Base-by-base conservation (phyloP, 2,113 vertebrate genomes). In the Petrocephalus microphthalmus region DNA sequence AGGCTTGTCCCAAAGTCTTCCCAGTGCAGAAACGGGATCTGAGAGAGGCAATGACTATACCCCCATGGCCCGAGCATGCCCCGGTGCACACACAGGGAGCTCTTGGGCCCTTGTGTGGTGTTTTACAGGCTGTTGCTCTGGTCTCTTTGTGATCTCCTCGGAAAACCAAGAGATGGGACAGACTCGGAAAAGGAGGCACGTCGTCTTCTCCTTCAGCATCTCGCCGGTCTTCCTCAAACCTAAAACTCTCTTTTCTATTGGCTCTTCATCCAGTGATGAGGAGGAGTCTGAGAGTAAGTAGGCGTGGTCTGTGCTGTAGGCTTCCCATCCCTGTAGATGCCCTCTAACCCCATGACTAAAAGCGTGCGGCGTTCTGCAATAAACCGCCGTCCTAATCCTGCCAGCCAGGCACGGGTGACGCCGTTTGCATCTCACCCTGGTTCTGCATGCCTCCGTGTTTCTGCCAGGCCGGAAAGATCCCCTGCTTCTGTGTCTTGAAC, bases 151-250 rank as follows among this genome's bases (percentile, higher is more conserved):
- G 57, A 71, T 83, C 64, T 84, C 89, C 5, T 51, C 78, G 64
- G 17, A 64, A 84, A 94, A 94, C 93, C 93, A 94, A 96, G 96
- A 89, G 84, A 95, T 90, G 87, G 93, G 91, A 89, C 94, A 90
- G 90, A 93, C 81, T 92, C 94, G 91, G 94, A 95, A 95, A 87
- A 92, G 94, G 88, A 94, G 95, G 90, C 93, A 92, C 92, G 96
- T 97, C 93, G 96, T 95, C 94, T 97, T 97, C 95, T 97, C 96
- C 93, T 92, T 97, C 96, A 96, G 92, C 94, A 94, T 97, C 93
- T 97, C 96, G 93, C 96, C 95, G 13, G 93, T 96, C 93, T 94
- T 97, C 92, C 95, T 96, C 94, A 97, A 97, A 95, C 95, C 96
- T 96, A 97, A 96, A 97, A 95, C 93, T 94, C 92, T 96, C 92